Percentiles rank a stretch among this genome's conserved stretches.
phyloP scores from a whole-genome alignment of 2,888 invertebrate genomes.

The Plebejus anna region DNA sequence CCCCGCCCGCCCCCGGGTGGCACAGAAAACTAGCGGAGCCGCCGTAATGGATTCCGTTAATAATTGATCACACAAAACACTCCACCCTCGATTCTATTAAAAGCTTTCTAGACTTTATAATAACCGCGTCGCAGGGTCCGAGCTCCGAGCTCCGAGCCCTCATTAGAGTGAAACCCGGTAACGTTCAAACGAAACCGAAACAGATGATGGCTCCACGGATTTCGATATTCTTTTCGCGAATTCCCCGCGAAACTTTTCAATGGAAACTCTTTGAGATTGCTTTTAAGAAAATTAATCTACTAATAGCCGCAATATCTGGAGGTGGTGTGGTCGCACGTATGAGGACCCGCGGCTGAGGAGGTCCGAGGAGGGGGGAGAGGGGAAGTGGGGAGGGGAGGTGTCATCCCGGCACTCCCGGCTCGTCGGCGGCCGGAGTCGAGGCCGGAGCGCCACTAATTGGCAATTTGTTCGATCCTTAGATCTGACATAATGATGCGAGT shows the following conservation, averaged over 20 bases:
- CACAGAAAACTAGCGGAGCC: slow-evolving; percentile 52
- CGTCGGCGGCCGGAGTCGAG: slow-evolving; percentile 49
- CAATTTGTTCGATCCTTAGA: slow-evolving; percentile 79
- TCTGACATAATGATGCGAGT: slow-evolving; percentile 77
- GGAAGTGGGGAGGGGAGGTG: slow-evolving; percentile 29
- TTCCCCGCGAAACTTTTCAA: slow-evolving; percentile 75
- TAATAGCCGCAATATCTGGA: slow-evolving; percentile 53
- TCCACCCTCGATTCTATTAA: slow-evolving; percentile 27
- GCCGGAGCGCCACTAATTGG: slow-evolving; percentile 68
- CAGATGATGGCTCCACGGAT: slow-evolving; percentile 46
- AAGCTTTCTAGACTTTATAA: slow-evolving; percentile 21
- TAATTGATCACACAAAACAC: slow-evolving; percentile 31
- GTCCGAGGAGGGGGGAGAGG: slow-evolving; percentile 27
- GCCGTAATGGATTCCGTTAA: slow-evolving; percentile 31
- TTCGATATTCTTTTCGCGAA: slow-evolving; percentile 61
- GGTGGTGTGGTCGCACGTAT: slow-evolving; percentile 36
- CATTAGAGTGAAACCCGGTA: background rate
- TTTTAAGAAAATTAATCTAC: slow-evolving; percentile 78
- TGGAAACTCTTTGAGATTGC: slow-evolving; percentile 76
- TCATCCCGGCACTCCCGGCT: slow-evolving; percentile 40
- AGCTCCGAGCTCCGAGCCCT: background rate
- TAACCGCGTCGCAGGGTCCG: background rate
- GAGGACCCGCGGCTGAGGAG: background rate
- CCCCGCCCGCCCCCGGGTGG: slow-evolving; percentile 50
- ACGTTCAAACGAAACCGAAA: background rate